Base-by-base conservation (phyloP, 2,888 invertebrate species). In the Cheilosia vernalis region DNA sequence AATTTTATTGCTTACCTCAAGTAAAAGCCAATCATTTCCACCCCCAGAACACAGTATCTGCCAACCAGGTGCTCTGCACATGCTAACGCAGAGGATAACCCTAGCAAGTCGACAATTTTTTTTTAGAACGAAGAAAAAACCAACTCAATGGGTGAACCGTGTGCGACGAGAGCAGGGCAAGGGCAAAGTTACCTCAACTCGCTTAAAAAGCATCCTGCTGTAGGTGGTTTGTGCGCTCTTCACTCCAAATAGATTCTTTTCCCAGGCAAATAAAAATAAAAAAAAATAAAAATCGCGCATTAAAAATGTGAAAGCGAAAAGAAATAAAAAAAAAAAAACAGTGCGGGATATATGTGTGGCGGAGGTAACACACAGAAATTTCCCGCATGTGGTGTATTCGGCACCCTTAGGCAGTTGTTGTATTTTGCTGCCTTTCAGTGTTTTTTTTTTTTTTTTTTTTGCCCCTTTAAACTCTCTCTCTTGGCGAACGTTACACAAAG, bases 1-100 rank as follows among this genome's bases (percentile, higher is more conserved):
- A 77, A 81, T 81, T 81, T 81, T 85, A 81, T 85, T 81, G 85
- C 85, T 85, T 81, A 85, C 85, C 85, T 81, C 81, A 85, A 81
- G 70, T 81, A 85, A 77, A 85, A 81, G 81, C 85, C 81, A 85
- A 85, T 81, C 85, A 81, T 85, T 85, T 85, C 76, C 42, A 83
- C 61, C 55, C 49, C 40, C 40, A n/a, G 56, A 30, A 30, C 30
- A 70, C 27, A 17, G 58, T 19, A 42, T 27, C 30, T 17, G 4
- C 40, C 40, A 40, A 19, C 33, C 63, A 73, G 61, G 73, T 72
- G 72, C 55, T 73, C 37, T 66, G 76, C 61, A 84, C 79, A 73
- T 78, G 51, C 51, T 73, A 74, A 40, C 63, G 56, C 40, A 60
- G 79, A 60, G 74, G 74, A 72, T 85, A 76, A 79, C 67, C 67